Evolutionary conservation across 2,888 invertebrate genomes (phyloP).

Genomic region (Cerceris ruficornis): DNA sequence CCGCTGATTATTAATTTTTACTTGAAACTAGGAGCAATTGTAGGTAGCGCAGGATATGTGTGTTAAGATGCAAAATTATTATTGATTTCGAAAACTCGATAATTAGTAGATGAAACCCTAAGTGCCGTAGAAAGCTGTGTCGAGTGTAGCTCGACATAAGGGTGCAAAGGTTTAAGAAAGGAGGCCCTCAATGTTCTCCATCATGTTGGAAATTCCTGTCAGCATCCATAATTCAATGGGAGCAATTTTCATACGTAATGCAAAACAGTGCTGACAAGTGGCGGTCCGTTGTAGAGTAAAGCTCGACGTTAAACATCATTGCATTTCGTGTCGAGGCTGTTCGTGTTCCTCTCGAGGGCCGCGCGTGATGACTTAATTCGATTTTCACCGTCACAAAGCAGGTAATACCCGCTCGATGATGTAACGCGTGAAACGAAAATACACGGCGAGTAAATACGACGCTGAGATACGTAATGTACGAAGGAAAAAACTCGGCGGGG

Average conservation of each 20-base stretch:
- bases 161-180: too few relatives aligned
- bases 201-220: too few relatives aligned
- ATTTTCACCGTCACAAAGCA: slow-evolving; percentile 11
- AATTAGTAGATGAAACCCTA: too few relatives aligned
- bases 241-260: not conserved
- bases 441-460: not conserved
- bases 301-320: not conserved
- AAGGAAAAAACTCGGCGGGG: not conserved
- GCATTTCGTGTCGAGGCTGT: not conserved
- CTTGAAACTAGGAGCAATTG: too few relatives aligned
- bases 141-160: too few relatives aligned
- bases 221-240: not conserved
- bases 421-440: slow-evolving; percentile 19
- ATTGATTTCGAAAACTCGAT: too few relatives aligned
- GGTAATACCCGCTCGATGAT: slow-evolving; percentile 18
- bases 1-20: too few relatives aligned
- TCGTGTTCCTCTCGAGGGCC: slow-evolving; percentile 9
- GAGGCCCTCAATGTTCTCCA: too few relatives aligned
- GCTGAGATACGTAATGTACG: not conserved
- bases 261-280: slow-evolving; percentile 9
- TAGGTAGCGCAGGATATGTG: too few relatives aligned
- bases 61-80: too few relatives aligned
- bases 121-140: too few relatives aligned
- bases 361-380: slow-evolving; percentile 15
- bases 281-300: not conserved